phyloP scores from a whole-genome alignment of 2,797 vertebrate genomes.

The Hemitrygon akajei region DNA sequence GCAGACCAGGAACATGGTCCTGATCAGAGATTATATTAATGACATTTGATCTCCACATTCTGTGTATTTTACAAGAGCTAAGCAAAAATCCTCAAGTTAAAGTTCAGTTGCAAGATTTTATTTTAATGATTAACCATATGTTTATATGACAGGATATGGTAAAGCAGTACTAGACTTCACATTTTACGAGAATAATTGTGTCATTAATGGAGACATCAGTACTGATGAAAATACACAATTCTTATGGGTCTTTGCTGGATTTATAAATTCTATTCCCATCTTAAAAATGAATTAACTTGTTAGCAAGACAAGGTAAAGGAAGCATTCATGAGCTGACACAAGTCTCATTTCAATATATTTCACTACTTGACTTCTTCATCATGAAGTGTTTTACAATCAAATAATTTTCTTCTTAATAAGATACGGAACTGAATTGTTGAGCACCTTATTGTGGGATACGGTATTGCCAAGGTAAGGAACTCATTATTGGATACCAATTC shows the following conservation, averaged over 20 bases:
- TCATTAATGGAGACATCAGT: background rate
- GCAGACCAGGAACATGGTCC: background rate
- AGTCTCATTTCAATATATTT: too few species aligned
- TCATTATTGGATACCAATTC: too few species aligned
- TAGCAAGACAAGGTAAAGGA: background rate
- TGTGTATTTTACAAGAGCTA: background rate
- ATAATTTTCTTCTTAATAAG: background rate
- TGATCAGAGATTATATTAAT: background rate
- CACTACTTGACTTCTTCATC: background rate
- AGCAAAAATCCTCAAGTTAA: background rate
- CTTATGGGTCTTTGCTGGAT: background rate
- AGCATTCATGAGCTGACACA: background rate
- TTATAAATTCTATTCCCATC: background rate
- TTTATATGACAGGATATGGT: background rate
- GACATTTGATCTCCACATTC: background rate
- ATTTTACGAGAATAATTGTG: background rate
- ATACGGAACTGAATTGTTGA: background rate
- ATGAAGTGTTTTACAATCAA: background rate
- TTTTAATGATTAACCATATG: background rate
- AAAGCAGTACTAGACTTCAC: background rate
- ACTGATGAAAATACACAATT: background rate
- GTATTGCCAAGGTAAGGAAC: background rate
- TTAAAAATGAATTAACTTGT: background rate
- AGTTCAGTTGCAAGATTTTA: background rate
- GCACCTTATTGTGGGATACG: conserved; percentile 1